Base-by-base conservation (phyloP, 2,888 invertebrate species). In the Leptopilina myrica region DNA sequence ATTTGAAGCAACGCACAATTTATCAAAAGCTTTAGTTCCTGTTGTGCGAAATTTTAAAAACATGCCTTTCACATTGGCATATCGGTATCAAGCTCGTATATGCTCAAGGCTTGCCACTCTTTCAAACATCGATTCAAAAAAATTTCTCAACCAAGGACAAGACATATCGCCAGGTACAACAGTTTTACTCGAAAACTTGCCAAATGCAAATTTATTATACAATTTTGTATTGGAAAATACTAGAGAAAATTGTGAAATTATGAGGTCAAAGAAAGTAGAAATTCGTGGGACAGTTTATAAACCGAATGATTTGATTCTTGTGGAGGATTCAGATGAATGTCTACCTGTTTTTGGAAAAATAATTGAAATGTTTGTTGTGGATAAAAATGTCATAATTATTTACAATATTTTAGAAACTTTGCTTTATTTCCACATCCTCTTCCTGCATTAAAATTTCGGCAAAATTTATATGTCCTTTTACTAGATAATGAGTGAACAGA, bases 71-170 rank as follows among this genome's bases (percentile, higher is more conserved):
- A 83, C 82, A 1, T 76, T 81, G 20, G 26, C 79, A n/a, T 83
- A 73, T 20, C 76, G 82, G 56, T 75, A 80, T 64, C 83, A 82
- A 77, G 66, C 78, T 20, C 78, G 78, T 20, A 67, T 82, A 53
- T 78, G 81, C 62, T 78, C 80, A 64, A 53, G 76, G 64, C 77
- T 84, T 33, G 76, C 75, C 78, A 11, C 14, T 76, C 9, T 67
- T 26, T 26, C 79, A 46, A 77, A 66, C 0, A 26, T 20, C 20
- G 15, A 43, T 12, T 40, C 64, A 9, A 82, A 73, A 76, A 82
- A 69, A 12, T 82, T 80, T 69, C 69, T 85, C 5, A 81, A 82
- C 64, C 75, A 79, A 26, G 80, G 81, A 12, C 79, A 83, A 77
- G 64, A 33, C 3, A 62, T 84, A 26, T 26, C 77, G 59, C 75